These are phyloP conservation scores for Drosophila guanche DNA, from an alignment of 1,140 invertebrate genomes.

Conservation along the genomic window DNA sequence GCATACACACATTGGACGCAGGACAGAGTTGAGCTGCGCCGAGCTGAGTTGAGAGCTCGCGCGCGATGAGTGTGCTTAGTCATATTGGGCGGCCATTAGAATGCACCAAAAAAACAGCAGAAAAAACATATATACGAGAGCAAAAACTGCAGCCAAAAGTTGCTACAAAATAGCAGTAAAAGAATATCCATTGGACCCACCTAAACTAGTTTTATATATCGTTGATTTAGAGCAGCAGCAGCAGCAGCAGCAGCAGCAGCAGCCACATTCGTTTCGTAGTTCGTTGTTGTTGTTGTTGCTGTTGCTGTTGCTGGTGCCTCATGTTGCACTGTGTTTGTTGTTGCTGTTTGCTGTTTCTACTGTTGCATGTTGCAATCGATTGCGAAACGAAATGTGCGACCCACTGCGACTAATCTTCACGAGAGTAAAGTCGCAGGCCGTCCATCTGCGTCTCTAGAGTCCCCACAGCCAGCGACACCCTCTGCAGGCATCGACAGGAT, in stretches of 20 bases:
- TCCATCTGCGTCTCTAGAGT: constrained; percentile 1
- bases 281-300: constrained; percentile 43
- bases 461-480: too few relatives aligned
- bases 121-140: background rate
- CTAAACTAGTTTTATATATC: constrained; percentile 82
- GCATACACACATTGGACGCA: constrained; percentile 81
- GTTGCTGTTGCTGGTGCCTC: constrained; percentile 32
- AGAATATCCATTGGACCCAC: constrained; percentile 83
- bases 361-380: constrained; percentile 82
- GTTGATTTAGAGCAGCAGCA: constrained; percentile 70
- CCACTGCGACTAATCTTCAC: constrained; percentile 81
- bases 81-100: constrained; percentile 84
- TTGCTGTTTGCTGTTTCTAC: constrained; percentile 39
- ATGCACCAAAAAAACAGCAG: constrained; percentile 60
- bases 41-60: constrained; percentile 6
- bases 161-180: constrained; percentile 80
- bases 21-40: constrained; percentile 21
- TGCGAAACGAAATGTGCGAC: constrained; percentile 82
- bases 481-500: too few relatives aligned
- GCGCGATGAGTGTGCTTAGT: constrained; percentile 83
- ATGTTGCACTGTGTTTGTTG: constrained; percentile 19
- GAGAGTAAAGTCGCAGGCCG: background rate
- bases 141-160: constrained; percentile 39
- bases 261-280: constrained; percentile 73
- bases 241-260: background rate